phyloP scores from a whole-genome alignment of 1,140 invertebrate genomes.

The Psilanteris sp. region DNA sequence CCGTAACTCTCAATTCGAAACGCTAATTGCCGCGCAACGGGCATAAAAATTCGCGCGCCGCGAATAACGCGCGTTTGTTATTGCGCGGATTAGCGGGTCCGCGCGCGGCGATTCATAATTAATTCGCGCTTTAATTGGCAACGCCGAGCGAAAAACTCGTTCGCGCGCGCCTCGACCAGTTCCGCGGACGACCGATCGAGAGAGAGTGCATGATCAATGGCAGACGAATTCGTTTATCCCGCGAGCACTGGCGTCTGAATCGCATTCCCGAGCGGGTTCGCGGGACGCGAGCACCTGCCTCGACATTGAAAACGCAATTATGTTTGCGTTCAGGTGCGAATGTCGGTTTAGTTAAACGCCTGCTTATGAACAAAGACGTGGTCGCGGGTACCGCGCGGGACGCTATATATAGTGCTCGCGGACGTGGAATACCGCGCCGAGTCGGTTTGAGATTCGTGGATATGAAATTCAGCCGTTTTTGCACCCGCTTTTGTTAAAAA shows the following conservation, averaged over 20 bases:
- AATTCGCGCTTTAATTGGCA: constrained; percentile 3
- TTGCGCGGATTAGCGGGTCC: no score
- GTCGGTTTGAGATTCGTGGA: neutral
- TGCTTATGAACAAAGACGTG: constrained; percentile 31
- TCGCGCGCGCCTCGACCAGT: no score
- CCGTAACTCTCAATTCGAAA: constrained; percentile 8
- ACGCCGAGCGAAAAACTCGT: neutral
- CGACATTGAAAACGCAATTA: constrained; percentile 56
- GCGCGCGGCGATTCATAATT: neutral
- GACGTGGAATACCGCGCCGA: no score
- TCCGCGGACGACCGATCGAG: neutral
- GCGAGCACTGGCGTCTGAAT: constrained; percentile 38
- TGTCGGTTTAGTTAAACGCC: constrained; percentile 30
- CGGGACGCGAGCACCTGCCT: constrained; percentile 39
- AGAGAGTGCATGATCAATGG: constrained; percentile 7
- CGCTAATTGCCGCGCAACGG: neutral
- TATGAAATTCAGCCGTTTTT: no score
- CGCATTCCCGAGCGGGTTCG: constrained; percentile 16
- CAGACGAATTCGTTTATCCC: constrained; percentile 19
- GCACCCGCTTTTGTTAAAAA: no score
- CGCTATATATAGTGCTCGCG: no score
- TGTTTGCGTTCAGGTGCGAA: constrained; percentile 48
- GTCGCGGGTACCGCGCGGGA: constrained; percentile 6
- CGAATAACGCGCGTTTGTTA: neutral
- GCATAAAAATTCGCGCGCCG: constrained; percentile 3